phyloP scores from a whole-genome alignment of 2,888 invertebrate genomes.

The Leptopilina drosophilae region DNA sequence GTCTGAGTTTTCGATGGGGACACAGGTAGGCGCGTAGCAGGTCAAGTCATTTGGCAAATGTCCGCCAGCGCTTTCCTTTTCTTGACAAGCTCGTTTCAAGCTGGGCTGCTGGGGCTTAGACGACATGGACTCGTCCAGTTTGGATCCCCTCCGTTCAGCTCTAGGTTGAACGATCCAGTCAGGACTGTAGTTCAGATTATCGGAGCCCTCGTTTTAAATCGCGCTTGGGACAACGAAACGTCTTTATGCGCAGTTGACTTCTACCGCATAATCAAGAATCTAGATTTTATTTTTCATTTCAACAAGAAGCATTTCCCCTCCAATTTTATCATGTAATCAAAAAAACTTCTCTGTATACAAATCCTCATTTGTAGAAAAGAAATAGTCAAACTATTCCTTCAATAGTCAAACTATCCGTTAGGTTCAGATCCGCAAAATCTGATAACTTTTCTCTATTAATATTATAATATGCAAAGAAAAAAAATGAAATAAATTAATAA shows the following conservation, averaged over 20 bases:
- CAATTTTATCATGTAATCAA: background rate
- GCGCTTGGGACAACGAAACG: background rate
- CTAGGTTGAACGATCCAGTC: constrained; percentile 9
- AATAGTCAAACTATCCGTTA: too few species aligned
- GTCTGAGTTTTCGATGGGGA: too few species aligned
- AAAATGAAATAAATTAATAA: too few species aligned
- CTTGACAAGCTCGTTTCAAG: constrained; percentile 13
- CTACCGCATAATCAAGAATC: too few species aligned
- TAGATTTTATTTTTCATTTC: background rate
- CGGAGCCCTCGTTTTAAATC: background rate
- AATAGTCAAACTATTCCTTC: too few species aligned
- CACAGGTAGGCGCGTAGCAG: background rate
- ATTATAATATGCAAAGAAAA: too few species aligned
- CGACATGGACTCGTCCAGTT: constrained; percentile 32
- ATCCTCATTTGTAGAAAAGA: too few species aligned
- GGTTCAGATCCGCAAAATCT: too few species aligned
- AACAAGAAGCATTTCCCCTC: background rate
- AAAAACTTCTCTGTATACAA: background rate
- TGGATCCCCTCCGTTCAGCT: constrained; percentile 28
- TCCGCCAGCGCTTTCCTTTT: background rate
- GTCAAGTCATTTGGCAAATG: constrained; percentile 3
- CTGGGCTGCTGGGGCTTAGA: background rate
- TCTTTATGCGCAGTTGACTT: too few species aligned
- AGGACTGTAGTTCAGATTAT: background rate
- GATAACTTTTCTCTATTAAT: too few species aligned